Percentiles rank a stretch among this genome's conserved stretches.
These are phyloP conservation scores for Hycleus cichorii DNA, from an alignment of 1,140 invertebrate species.

Conservation along the genomic window DNA sequence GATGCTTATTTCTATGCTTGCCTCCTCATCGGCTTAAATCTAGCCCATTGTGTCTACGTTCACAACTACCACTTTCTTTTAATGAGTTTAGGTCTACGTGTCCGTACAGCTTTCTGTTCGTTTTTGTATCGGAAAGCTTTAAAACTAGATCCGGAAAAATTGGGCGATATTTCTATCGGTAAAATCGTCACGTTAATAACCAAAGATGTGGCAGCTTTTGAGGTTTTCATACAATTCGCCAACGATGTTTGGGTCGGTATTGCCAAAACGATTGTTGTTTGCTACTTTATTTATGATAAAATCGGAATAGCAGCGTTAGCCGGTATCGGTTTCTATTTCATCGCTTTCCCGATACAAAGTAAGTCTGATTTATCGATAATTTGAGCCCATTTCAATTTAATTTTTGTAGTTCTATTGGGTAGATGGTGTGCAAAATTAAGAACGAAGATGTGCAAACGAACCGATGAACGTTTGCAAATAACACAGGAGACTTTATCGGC, in stretches of 20 bases:
- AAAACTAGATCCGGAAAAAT: slow-evolving; percentile 57
- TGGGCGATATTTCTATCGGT: slow-evolving; percentile 74
- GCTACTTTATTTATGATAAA: slow-evolving; percentile 67
- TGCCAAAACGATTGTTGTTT: slow-evolving; percentile 63
- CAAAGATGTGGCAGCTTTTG: slow-evolving; percentile 74
- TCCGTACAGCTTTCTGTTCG: slow-evolving; percentile 68
- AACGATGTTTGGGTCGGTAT: slow-evolving; percentile 77
- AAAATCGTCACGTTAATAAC: slow-evolving; percentile 85
- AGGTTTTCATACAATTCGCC: slow-evolving; percentile 57
- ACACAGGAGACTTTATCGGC: slow-evolving; percentile 81
- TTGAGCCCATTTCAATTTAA: background rate
- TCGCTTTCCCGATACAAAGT: slow-evolving; percentile 79
- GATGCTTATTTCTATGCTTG: slow-evolving; percentile 23
- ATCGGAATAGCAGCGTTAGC: slow-evolving; percentile 67
- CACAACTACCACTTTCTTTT: slow-evolving; percentile 72
- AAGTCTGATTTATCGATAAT: slow-evolving; percentile 19
- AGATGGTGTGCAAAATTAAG: slow-evolving; percentile 10
- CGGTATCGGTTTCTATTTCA: slow-evolving; percentile 66
- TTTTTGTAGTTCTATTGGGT: slow-evolving; percentile 18
- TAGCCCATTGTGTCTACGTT: slow-evolving; percentile 19
- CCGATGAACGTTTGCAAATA: slow-evolving; percentile 70
- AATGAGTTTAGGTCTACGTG: slow-evolving; percentile 69
- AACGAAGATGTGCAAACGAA: slow-evolving; percentile 36
- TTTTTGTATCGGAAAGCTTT: slow-evolving; percentile 76
- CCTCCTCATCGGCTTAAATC: slow-evolving; percentile 16